A percentile compares a stretch with the other conserved stretches of the same genome.
Conservation (phyloP, 2,113 vertebrate species). For the Bubo blakistoni region DNA sequence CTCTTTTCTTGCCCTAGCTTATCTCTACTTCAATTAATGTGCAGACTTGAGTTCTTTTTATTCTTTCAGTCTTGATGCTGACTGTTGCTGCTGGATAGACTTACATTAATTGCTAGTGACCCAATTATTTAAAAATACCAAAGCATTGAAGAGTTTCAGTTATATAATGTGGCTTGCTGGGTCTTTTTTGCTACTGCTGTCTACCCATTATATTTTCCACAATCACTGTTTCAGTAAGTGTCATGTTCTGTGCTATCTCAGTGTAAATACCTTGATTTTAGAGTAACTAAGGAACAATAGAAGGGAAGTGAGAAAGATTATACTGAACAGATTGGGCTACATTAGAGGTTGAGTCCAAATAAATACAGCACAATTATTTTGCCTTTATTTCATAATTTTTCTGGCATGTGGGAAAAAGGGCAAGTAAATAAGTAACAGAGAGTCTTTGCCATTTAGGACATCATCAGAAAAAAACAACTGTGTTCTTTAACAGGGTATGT, state of each 20-base stretch:
- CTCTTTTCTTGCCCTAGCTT: neutral
- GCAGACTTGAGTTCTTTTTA: neutral
- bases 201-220: neutral
- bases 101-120: neutral
- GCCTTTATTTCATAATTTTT: neutral
- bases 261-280: neutral
- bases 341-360: neutral
- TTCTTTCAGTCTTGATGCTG: neutral
- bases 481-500: neutral
- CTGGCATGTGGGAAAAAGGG: neutral
- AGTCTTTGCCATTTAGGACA: neutral
- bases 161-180: neutral
- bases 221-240: neutral
- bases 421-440: neutral
- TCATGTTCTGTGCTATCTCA: neutral
- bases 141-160: neutral
- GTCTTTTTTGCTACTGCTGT: neutral
- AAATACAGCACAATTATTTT: neutral
- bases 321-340: neutral
- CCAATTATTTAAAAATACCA: neutral
- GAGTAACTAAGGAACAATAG: neutral
- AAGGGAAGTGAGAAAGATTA: neutral
- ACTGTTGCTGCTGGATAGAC: neutral
- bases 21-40: neutral
- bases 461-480: neutral